These are phyloP conservation scores for Tetragnatha versicolor DNA, from an alignment of 1,140 invertebrate species.

Conservation along the genomic window DNA sequence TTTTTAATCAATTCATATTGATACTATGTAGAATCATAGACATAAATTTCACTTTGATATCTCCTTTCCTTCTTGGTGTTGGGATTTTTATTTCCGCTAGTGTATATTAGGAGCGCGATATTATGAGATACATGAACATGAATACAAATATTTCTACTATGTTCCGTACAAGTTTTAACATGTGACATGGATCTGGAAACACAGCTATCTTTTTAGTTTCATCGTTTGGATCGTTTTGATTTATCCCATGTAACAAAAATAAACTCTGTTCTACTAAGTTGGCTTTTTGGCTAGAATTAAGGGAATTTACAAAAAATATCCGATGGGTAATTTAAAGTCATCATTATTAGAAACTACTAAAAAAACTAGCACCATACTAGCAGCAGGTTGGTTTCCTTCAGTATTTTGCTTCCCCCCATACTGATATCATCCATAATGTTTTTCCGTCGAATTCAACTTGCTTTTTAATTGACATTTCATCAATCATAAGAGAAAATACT, in stretches of 20 bases:
- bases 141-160: too few species aligned
- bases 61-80: too few species aligned
- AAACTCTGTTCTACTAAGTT: slow-evolving; percentile 57
- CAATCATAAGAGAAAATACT: slow-evolving; percentile 49
- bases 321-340: slow-evolving; percentile 61
- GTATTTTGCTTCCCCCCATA: slow-evolving; percentile 31
- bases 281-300: slow-evolving; percentile 57
- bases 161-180: slow-evolving; percentile 60
- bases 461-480: slow-evolving; percentile 50
- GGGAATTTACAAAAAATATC: slow-evolving; percentile 60
- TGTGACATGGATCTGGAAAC: slow-evolving; percentile 57
- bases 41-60: too few species aligned
- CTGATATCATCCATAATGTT: slow-evolving; percentile 46
- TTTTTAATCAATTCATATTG: too few species aligned
- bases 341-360: slow-evolving; percentile 52
- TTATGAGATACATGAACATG: too few species aligned
- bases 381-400: slow-evolving; percentile 58
- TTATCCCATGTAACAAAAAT: not conserved
- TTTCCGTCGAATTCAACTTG: slow-evolving; percentile 52
- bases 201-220: slow-evolving; percentile 28
- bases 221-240: not conserved
- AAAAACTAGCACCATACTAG: slow-evolving; percentile 62
- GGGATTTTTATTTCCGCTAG: too few species aligned
- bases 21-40: too few species aligned
- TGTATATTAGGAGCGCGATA: too few species aligned